A percentile compares a stretch with the other conserved stretches of the same genome.
Evolutionary conservation across 2,888 invertebrate genomes (phyloP).

Genomic region (Alviniconcha strummeri): DNA sequence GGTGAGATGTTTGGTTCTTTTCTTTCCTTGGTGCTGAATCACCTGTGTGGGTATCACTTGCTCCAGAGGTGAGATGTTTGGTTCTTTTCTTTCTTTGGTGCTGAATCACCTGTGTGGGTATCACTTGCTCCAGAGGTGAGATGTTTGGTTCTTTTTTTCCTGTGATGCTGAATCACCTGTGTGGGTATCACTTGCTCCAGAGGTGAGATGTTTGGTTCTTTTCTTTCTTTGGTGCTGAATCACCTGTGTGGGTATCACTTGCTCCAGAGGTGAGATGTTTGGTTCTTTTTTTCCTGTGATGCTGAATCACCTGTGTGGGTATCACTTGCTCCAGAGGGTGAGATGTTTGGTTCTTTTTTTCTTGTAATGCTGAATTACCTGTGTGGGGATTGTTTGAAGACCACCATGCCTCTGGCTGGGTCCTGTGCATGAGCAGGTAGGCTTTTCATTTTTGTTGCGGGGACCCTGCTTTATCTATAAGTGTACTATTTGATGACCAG

Average conservation of each 20-base stretch:
- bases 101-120: conserved; percentile 73
- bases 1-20: conserved; percentile 75
- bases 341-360: conserved; percentile 44
- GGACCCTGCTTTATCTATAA: too few relatives aligned
- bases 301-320: conserved; percentile 66
- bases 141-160: too few relatives aligned
- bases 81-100: too few relatives aligned
- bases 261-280: conserved; percentile 82
- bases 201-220: conserved; percentile 76
- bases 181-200: conserved; percentile 86
- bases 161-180: too few relatives aligned
- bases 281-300: too few relatives aligned
- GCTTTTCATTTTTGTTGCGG: too few relatives aligned
- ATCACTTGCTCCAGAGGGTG: conserved; percentile 91
- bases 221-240: too few relatives aligned
- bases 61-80: conserved; percentile 80
- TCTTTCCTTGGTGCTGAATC: too few relatives aligned
- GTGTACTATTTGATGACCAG: too few relatives aligned
- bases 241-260: conserved; percentile 80
- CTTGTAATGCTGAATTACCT: too few relatives aligned
- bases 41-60: conserved; percentile 81
- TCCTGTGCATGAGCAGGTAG: too few relatives aligned
- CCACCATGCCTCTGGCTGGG: too few relatives aligned
- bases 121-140: conserved; percentile 88
- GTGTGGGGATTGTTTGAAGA: conserved; percentile 81